Base-by-base conservation (phyloP, 2,113 vertebrate genomes). In the Peromyscus leucopus region DNA sequence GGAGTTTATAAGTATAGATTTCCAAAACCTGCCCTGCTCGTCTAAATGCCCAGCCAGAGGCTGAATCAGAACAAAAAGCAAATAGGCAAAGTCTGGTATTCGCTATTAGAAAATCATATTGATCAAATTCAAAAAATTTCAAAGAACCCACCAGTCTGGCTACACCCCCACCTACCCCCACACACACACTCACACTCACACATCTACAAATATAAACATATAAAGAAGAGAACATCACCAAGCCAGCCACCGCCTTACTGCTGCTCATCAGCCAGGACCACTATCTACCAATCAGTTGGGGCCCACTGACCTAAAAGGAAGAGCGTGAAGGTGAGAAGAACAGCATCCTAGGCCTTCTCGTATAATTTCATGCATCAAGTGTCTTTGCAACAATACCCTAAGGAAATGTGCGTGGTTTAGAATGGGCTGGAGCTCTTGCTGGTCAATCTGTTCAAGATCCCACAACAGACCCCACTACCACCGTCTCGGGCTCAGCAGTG, bases 11-110 rank as follows among this genome's bases (percentile, higher is more conserved):
- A 93, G 61, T 67, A 42, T 42, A 91, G 31, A 75, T 33, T 67
- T 42, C n/a, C 19, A 26, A 87, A 96, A 57, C 90, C 36, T 51
- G n/a, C 87, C 26, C 88, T 57, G 72, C 65, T 90, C 92, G 74
- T 91, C 0, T 72, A 42, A 92, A 95, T 91, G 72, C 51, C 92
- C 85, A 95, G 59, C 95, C 39, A 91, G 71, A n/a, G 0, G 0
- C 90, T 96, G 96, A 98, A 74, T 96, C 95, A 97, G 87, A 98
- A 89, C 78, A 79, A 97, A 95, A 96, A 90, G 71, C 88, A 92
- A 79, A 97, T 90, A 97, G 88, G 83, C 86, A 92, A 15, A 0
- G 42, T 61, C 67, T 7, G 0, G 51, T 1, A 0, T 97, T 96
- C 0, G 0, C 89, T 0, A 78, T 51, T 86, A 97, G 48, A 1